phyloP scores from a whole-genome alignment of 2,113 vertebrate species.

The Narcine bancroftii region DNA sequence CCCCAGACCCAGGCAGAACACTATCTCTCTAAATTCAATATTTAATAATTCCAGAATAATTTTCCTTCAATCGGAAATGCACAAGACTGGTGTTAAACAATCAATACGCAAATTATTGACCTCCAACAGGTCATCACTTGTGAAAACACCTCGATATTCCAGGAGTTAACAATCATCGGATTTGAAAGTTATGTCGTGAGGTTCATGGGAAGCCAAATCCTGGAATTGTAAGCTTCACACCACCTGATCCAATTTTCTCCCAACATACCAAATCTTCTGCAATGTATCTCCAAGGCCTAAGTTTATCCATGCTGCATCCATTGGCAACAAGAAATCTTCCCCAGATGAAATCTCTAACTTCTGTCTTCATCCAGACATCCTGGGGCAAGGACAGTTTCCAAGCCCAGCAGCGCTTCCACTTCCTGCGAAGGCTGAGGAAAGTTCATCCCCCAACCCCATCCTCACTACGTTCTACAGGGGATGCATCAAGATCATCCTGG shows the following conservation, averaged over 20 bases:
- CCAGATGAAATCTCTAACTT: too few species aligned
- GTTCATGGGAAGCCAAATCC: neutral
- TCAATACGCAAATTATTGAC: neutral
- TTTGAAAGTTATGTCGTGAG: neutral
- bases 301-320: too few species aligned
- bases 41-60: slow-evolving; percentile 13
- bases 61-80: neutral
- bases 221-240: neutral
- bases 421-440: too few species aligned
- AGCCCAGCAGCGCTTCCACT: too few species aligned
- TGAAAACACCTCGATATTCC: neutral
- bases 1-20: neutral
- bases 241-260: neutral
- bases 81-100: neutral
- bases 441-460: too few species aligned
- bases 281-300: too few species aligned
- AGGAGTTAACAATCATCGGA: neutral
- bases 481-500: too few species aligned
- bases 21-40: slow-evolving; percentile 16
- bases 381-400: too few species aligned
- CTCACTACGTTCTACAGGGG: too few species aligned
- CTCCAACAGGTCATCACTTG: neutral
- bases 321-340: neutral
- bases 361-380: too few species aligned
- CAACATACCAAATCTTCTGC: neutral